Percentiles rank a stretch among this genome's conserved stretches.
Conservation (phyloP, 1,140 invertebrate genomes). For the Penaeus chinensis region DNA sequence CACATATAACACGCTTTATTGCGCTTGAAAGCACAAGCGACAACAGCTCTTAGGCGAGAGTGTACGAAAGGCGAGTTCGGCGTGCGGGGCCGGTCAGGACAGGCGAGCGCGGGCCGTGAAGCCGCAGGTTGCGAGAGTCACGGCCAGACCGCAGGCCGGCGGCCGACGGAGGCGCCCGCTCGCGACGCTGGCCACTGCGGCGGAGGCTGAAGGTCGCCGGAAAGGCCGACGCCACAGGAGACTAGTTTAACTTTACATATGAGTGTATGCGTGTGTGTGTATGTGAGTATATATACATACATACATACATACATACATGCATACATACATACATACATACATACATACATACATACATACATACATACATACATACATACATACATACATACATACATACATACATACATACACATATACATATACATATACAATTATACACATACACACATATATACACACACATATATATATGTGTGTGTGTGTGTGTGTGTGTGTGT, state of each 20-base stretch:
- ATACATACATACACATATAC: neutral
- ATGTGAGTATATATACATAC: neutral
- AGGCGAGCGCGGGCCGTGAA: too few relatives aligned
- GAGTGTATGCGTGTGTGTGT: neutral
- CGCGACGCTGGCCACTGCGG: too few relatives aligned
- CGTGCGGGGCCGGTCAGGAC: too few relatives aligned
- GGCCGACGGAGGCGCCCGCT: too few relatives aligned
- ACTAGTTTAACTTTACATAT: neutral
- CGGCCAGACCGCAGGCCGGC: too few relatives aligned
- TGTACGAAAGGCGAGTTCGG: too few relatives aligned
- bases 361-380: neutral
- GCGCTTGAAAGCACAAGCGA: too few relatives aligned
- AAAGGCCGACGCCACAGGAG: too few relatives aligned
- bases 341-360: slow-evolving; percentile 27
- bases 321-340: slow-evolving; percentile 15
- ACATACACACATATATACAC: neutral
- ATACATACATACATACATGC: slow-evolving; percentile 20
- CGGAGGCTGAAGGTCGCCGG: too few relatives aligned
- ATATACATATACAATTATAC: neutral
- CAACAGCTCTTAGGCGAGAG: too few relatives aligned
- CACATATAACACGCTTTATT: too few relatives aligned
- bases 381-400: neutral
- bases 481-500: slow-evolving; percentile 31
- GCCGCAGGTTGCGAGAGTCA: too few relatives aligned
- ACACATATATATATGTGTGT: slow-evolving; percentile 19